Conservation (phyloP, 2,113 vertebrate species). For the Lepus timidus region DNA sequence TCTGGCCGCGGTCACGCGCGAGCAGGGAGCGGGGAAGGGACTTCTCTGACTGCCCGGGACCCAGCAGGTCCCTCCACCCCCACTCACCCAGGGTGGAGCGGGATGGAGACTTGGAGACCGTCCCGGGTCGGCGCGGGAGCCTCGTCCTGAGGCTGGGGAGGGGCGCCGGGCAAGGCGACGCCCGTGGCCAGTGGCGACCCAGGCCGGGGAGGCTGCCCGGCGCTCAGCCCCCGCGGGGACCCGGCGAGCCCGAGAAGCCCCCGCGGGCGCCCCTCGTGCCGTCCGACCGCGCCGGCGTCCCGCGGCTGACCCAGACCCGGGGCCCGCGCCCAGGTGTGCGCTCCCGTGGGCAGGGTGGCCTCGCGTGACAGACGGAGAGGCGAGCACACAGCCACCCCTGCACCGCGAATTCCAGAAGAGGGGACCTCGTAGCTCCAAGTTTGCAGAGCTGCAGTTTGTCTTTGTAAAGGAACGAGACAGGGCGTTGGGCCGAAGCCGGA, state of each 20-base stretch:
- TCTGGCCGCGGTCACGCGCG: not conserved
- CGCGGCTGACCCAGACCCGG: not conserved
- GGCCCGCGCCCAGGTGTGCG: not conserved
- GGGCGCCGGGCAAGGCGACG: not conserved
- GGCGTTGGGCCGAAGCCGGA: not conserved
- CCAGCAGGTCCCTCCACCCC: not conserved
- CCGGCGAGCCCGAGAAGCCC: not conserved
- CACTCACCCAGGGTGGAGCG: slow-evolving; percentile 54
- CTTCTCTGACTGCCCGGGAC: not conserved
- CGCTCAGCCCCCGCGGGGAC: not conserved
- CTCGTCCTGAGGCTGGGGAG: not conserved
- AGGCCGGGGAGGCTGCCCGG: not conserved
- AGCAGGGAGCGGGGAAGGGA: not conserved
- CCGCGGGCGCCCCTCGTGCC: not conserved
- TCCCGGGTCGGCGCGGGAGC: not conserved
- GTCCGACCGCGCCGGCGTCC: not conserved
- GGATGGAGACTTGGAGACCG: not conserved
- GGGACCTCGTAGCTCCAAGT: not conserved
- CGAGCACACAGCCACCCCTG: not conserved
- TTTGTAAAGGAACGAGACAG: slow-evolving; percentile 44
- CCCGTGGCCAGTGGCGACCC: not conserved
- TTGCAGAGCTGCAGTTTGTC: not conserved
- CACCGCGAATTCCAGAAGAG: not conserved
- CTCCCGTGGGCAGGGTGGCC: not conserved
- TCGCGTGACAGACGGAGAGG: not conserved